Evolutionary conservation across 1,140 invertebrate species (phyloP).

Genomic region (Drosophila willistoni): DNA sequence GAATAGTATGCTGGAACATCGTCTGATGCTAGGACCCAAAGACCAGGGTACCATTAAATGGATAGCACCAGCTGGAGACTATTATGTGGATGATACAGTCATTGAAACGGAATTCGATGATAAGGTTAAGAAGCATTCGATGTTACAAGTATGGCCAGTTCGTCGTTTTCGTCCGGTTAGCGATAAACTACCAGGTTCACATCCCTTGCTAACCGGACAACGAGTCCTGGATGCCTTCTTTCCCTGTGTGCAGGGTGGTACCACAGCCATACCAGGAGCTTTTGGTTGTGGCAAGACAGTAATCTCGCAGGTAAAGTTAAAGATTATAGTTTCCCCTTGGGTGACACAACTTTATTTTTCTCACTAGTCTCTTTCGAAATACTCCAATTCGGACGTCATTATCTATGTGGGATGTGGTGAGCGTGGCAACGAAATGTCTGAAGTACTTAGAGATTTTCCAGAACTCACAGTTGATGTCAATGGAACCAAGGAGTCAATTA

Average conservation of each 20-base stretch:
- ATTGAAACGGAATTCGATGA: constrained; percentile 99
- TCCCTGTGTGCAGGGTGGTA: constrained; percentile 99
- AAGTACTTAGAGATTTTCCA: constrained; percentile 99
- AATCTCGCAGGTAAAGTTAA: constrained; percentile 87
- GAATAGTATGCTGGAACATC: constrained; percentile 98
- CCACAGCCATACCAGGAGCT: constrained; percentile 99
- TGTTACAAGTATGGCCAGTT: constrained; percentile 98
- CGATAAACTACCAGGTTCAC: constrained; percentile 98
- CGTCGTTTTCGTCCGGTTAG: constrained; percentile 96
- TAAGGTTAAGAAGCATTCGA: constrained; percentile 93
- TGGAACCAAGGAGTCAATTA: constrained; percentile 98
- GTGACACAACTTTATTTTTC: background rate
- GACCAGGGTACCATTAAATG: constrained; percentile 97
- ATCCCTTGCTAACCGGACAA: constrained; percentile 98
- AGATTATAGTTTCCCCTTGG: constrained; percentile 3
- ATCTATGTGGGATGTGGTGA: constrained; percentile 99
- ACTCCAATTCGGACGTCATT: constrained; percentile 99
- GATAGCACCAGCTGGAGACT: constrained; percentile 95
- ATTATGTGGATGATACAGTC: constrained; percentile 96
- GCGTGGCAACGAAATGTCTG: constrained; percentile 94
- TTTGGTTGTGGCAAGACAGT: constrained; percentile 87
- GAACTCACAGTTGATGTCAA: constrained; percentile 98
- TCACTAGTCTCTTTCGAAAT: constrained; percentile 95
- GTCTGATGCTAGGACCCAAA: constrained; percentile 95
- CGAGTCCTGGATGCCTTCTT: constrained; percentile 98